Conservation (phyloP, 2,113 vertebrate genomes). For the Elephas maximus region DNA sequence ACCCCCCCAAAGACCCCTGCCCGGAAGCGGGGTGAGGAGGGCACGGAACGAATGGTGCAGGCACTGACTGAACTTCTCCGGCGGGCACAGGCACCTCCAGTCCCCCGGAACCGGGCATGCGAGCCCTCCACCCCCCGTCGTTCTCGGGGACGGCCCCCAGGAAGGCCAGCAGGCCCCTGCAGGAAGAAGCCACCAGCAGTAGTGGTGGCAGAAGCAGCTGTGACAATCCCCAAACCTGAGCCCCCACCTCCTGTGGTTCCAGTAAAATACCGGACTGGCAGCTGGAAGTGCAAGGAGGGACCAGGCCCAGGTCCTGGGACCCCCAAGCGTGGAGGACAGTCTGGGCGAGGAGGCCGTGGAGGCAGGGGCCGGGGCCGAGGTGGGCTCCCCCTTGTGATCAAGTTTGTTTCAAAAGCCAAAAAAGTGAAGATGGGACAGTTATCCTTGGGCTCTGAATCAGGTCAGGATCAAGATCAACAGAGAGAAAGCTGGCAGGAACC, state of each 20-base stretch:
- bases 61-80: conserved; percentile 86
- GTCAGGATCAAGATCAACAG: conserved; percentile 88
- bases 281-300: conserved; percentile 80
- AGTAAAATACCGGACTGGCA: conserved; percentile 84
- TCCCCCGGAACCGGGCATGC: conserved; percentile 69
- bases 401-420: conserved; percentile 90
- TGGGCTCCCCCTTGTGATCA: conserved; percentile 89
- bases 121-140: conserved; percentile 75
- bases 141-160: conserved; percentile 84
- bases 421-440: conserved; percentile 90
- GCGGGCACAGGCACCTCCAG: conserved; percentile 80
- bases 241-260: conserved; percentile 78
- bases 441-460: conserved; percentile 90
- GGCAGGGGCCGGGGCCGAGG: conserved; percentile 83
- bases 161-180: conserved; percentile 83
- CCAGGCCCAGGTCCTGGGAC: conserved; percentile 82
- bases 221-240: conserved; percentile 84
- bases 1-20: conserved; percentile 75
- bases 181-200: conserved; percentile 80
- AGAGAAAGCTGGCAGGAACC: conserved; percentile 75
- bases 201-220: conserved; percentile 79
- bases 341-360: conserved; percentile 77
- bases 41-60: conserved; percentile 86
- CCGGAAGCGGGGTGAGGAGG: conserved; percentile 84
- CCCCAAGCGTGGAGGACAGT: conserved; percentile 80